Evolutionary conservation across 2,888 invertebrate genomes (phyloP).

Genomic region (Cynaeus angustus): DNA sequence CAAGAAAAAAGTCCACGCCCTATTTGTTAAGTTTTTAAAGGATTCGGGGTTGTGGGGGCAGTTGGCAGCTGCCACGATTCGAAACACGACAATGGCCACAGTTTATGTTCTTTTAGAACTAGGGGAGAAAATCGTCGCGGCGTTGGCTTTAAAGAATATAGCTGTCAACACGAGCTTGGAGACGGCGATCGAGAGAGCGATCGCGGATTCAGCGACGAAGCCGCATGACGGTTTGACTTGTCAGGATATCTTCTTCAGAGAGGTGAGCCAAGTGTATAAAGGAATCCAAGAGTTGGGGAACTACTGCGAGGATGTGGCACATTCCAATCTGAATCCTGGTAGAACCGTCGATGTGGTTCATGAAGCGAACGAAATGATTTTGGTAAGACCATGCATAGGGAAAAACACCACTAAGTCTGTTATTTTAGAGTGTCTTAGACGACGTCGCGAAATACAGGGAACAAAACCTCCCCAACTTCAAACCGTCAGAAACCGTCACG

Average conservation of each 20-base stretch:
- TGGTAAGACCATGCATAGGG: constrained; percentile 67
- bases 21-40: constrained; percentile 85
- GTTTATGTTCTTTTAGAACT: constrained; percentile 76
- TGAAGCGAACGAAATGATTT: constrained; percentile 76
- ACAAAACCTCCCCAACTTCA: constrained; percentile 74
- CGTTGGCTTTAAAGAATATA: constrained; percentile 79
- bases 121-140: constrained; percentile 86
- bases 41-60: constrained; percentile 80
- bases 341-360: constrained; percentile 75
- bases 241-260: constrained; percentile 85
- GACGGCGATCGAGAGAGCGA: constrained; percentile 76
- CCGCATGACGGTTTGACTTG: constrained; percentile 75
- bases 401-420: neutral
- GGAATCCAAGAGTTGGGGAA: constrained; percentile 78
- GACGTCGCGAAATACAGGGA: constrained; percentile 80
- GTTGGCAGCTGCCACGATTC: constrained; percentile 69
- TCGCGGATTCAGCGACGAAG: constrained; percentile 71
- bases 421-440: constrained; percentile 75
- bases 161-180: constrained; percentile 75
- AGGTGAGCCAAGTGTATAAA: constrained; percentile 79
- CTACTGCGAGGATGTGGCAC: constrained; percentile 76
- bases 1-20: constrained; percentile 84
- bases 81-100: constrained; percentile 74
- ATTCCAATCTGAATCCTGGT: constrained; percentile 75
- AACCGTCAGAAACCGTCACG: constrained; percentile 68